A percentile compares a stretch with the other conserved stretches of the same genome.
Evolutionary conservation across 2,888 invertebrate species (phyloP).

Genomic region (Trachelus troglodyta): DNA sequence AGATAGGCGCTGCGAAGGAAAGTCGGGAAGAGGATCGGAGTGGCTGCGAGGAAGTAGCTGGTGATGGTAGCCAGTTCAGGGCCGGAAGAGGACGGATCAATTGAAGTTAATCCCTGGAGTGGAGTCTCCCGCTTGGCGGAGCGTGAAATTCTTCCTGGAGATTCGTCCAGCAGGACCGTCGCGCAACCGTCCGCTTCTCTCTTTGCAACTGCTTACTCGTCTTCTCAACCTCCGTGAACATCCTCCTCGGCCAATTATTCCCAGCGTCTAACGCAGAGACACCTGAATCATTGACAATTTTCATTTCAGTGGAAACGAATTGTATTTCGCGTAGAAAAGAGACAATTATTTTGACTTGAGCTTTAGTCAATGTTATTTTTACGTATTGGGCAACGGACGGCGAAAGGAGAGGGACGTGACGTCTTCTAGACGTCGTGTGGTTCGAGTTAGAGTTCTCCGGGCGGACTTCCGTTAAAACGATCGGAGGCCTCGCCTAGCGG

Average conservation of each 20-base stretch:
- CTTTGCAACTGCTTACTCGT: too few species aligned
- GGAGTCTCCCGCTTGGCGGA: slow-evolving; percentile 59
- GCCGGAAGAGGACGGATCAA: slow-evolving; percentile 56
- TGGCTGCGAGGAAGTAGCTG: background rate
- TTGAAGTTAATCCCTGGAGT: slow-evolving; percentile 63
- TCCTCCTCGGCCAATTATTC: background rate
- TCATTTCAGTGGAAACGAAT: slow-evolving; percentile 37
- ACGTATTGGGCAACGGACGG: too few species aligned
- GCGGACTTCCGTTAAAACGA: slow-evolving; percentile 53
- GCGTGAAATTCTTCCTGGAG: slow-evolving; percentile 61
- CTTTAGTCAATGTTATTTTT: too few species aligned
- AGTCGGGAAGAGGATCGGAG: background rate
- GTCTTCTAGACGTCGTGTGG: slow-evolving; percentile 37
- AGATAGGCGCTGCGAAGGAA: too few species aligned
- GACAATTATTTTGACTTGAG: too few species aligned
- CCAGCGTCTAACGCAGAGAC: background rate
- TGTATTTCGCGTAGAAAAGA: slow-evolving; percentile 22
- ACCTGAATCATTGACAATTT: background rate
- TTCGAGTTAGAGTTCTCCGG: slow-evolving; percentile 48
- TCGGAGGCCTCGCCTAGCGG: slow-evolving; percentile 36
- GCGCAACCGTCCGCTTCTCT: too few species aligned
- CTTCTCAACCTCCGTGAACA: background rate
- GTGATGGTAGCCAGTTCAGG: slow-evolving; percentile 3
- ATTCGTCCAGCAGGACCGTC: too few species aligned
- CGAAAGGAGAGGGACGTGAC: slow-evolving; percentile 8